Percentiles rank a stretch among this genome's conserved stretches.
Conservation (phyloP, 2,113 vertebrate genomes). For the Crocuta crocuta region DNA sequence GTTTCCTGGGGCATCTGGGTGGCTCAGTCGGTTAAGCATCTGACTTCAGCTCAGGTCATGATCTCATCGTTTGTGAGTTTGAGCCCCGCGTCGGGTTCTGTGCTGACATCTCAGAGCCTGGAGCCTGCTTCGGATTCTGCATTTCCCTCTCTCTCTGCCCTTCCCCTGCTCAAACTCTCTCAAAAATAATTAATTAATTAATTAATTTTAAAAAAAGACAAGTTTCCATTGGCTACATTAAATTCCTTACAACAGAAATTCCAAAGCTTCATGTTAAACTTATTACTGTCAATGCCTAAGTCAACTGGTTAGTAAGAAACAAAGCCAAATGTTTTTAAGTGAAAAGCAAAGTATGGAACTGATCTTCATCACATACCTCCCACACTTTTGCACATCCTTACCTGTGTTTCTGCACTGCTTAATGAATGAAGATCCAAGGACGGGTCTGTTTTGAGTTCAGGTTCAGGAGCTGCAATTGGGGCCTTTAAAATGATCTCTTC, state of each 20-base stretch:
- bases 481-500: slow-evolving; percentile 92
- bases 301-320: slow-evolving; percentile 35
- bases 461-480: slow-evolving; percentile 97
- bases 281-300: background rate
- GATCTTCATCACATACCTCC: background rate
- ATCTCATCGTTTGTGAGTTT: no score
- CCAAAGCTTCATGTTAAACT: background rate
- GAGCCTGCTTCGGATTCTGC: no score
- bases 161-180: no score
- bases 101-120: no score
- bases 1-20: background rate
- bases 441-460: slow-evolving; percentile 94
- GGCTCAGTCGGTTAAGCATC: no score
- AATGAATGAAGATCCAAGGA: slow-evolving; percentile 95
- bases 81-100: no score
- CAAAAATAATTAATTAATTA: no score
- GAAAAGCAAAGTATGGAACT: background rate
- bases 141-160: no score
- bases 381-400: slow-evolving; percentile 74
- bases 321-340: slow-evolving; percentile 21
- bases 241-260: slow-evolving; percentile 38
- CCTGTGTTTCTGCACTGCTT: slow-evolving; percentile 96
- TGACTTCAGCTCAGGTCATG: no score
- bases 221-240: background rate
- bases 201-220: background rate